Conservation (phyloP, 2,113 vertebrate species). For the Passer domesticus region DNA sequence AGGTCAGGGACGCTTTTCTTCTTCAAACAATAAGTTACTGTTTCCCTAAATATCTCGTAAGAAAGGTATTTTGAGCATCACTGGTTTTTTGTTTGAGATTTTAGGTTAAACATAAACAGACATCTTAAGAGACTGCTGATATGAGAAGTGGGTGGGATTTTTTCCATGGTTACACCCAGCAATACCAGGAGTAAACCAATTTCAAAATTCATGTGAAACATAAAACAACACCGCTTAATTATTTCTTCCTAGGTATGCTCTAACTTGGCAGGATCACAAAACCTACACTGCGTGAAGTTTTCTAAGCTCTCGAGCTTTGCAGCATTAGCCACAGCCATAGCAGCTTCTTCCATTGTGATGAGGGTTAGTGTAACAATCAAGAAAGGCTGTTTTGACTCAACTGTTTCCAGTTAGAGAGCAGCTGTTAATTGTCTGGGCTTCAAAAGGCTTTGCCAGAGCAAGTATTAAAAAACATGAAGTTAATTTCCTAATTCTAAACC, state of each 20-base stretch:
- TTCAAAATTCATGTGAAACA: constrained; percentile 31
- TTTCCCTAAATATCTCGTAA: background rate
- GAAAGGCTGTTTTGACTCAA: background rate
- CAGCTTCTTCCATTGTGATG: background rate
- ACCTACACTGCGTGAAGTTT: background rate
- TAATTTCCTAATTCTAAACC: background rate
- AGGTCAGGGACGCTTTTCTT: background rate
- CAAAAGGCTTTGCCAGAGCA: background rate
- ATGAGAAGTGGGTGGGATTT: background rate
- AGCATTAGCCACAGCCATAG: background rate
- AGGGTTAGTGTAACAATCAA: background rate
- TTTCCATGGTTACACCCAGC: background rate
- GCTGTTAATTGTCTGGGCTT: background rate
- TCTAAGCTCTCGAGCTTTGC: background rate
- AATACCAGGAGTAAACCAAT: constrained; percentile 5
- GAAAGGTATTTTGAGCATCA: constrained; percentile 26
- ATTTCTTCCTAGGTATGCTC: constrained; percentile 23
- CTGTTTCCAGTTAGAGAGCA: background rate
- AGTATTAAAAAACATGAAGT: background rate
- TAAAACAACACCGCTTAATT: background rate
- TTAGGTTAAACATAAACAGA: constrained; percentile 35
- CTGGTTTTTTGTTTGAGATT: background rate
- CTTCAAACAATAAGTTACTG: constrained; percentile 12
- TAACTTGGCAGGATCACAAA: background rate
- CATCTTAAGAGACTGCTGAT: background rate